Base-by-base conservation (phyloP, 1,140 invertebrate genomes). In the Sweltsa coloradensis region DNA sequence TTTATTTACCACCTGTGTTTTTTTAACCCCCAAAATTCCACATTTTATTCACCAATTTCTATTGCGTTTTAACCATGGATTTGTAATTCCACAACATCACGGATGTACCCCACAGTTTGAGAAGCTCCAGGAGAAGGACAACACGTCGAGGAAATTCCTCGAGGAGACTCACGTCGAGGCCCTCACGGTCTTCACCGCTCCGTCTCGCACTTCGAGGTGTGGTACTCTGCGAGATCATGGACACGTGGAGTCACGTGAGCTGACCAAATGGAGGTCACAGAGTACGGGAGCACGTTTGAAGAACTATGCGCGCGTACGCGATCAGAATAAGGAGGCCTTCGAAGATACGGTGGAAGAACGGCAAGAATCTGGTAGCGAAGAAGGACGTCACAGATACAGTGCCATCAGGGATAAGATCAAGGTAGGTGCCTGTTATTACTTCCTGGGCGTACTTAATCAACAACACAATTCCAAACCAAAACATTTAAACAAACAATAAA, bases 331-430 rank as follows among this genome's bases (percentile, higher is more conserved):
- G 4, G 62, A 66, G 31, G 68, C 70, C 18, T 79, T 91, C 43
- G 88, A 93, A 54, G 79, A 85, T 50, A 76, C 89, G 41, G 73
- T 93, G 19, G 69, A n/a, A 75, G 4, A 77, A 78, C 46, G 92
- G 90, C 22, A 90, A 85, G 60, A 78, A 79, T 48, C 71, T 96
- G 9, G 75, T 93, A n/a, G 68, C 78, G 5, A 87, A 91, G 66
- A 87, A 89, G 47, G 89, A 94, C 61, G 82, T 92, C 2, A 92
- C 88, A 0, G 91, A 96, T 56, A 85, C 85, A 0, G 78, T 78
- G 18, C 73, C 75, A 3, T 94, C n/a, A 78, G 89, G 37, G 90
- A 95, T 59, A 81, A 82, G 51, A 81, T 92, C 54, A 91, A 90
- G 65, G 74, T 75, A 62, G 55, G 21, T 41, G 31, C 11, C 36